Conservation (phyloP, 2,113 vertebrate species). For the Microtus oregoni region DNA sequence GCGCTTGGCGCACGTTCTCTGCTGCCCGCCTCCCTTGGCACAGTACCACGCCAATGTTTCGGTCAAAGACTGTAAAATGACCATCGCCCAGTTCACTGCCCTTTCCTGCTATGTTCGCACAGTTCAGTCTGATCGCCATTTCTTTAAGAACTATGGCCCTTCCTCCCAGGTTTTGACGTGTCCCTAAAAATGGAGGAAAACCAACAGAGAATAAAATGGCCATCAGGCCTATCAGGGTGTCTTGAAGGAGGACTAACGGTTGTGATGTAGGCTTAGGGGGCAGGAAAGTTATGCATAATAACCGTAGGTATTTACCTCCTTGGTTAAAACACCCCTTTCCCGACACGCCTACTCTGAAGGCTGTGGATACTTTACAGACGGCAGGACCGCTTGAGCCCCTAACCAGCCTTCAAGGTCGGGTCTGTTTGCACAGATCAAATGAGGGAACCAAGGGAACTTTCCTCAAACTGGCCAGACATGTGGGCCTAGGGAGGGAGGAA, state of each 20-base stretch:
- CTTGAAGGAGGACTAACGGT: neutral
- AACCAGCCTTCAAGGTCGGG: neutral
- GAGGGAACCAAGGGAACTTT: neutral
- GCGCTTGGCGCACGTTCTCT: accelerated
- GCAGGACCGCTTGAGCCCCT: neutral
- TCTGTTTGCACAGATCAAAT: neutral
- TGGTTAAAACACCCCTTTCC: neutral
- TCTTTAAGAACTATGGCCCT: neutral
- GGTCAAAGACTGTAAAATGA: no score
- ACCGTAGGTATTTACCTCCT: neutral
- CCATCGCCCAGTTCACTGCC: neutral
- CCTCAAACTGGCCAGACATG: neutral
- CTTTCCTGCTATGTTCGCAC: neutral
- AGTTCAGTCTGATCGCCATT: no score
- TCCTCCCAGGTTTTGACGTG: neutral
- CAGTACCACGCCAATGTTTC: neutral
- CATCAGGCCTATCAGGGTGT: neutral
- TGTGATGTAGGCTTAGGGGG: neutral
- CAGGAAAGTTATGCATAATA: neutral
- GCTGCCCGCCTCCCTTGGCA: neutral
- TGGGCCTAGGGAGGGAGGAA: neutral
- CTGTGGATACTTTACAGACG: neutral
- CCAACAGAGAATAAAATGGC: neutral
- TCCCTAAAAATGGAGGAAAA: neutral
- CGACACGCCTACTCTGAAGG: neutral